Evolutionary conservation across 2,797 vertebrate genomes (phyloP).

Genomic region (Caiman crocodilus): DNA sequence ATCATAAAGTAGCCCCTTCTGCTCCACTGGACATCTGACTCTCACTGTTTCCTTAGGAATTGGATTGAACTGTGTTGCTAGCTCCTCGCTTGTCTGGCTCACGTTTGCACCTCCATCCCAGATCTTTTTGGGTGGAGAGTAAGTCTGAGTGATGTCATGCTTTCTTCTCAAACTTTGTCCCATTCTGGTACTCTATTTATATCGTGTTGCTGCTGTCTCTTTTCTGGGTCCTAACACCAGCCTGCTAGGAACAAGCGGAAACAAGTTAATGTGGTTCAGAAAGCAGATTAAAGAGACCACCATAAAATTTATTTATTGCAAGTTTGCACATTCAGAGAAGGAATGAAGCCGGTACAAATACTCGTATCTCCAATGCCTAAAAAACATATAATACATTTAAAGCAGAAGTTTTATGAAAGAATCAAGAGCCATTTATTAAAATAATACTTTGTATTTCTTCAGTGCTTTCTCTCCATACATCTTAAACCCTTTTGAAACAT

Average conservation of each 20-base stretch:
- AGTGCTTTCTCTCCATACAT: neutral
- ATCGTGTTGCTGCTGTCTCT: slow-evolving; percentile 60
- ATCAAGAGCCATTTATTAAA: neutral
- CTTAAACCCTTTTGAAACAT: neutral
- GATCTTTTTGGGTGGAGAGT: slow-evolving; percentile 83
- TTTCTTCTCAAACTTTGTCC: slow-evolving; percentile 79
- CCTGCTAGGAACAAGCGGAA: slow-evolving; percentile 41
- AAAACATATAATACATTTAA: neutral
- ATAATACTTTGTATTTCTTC: accelerated
- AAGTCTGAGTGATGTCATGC: slow-evolving; percentile 87
- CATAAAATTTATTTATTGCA: neutral
- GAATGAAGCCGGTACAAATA: neutral
- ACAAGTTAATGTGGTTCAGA: neutral
- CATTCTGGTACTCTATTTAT: slow-evolving; percentile 78
- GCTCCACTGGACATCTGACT: neutral
- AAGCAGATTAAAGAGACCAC: neutral
- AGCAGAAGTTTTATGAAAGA: neutral
- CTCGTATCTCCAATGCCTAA: accelerated
- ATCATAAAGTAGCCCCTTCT: neutral
- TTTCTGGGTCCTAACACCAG: slow-evolving; percentile 81
- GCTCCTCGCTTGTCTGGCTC: slow-evolving; percentile 23
- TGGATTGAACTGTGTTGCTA: neutral
- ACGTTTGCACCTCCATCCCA: slow-evolving; percentile 71
- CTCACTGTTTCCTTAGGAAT: neutral
- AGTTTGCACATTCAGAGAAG: neutral